Base-by-base conservation (phyloP, 2,888 invertebrate species). In the Andrena flavipes region DNA sequence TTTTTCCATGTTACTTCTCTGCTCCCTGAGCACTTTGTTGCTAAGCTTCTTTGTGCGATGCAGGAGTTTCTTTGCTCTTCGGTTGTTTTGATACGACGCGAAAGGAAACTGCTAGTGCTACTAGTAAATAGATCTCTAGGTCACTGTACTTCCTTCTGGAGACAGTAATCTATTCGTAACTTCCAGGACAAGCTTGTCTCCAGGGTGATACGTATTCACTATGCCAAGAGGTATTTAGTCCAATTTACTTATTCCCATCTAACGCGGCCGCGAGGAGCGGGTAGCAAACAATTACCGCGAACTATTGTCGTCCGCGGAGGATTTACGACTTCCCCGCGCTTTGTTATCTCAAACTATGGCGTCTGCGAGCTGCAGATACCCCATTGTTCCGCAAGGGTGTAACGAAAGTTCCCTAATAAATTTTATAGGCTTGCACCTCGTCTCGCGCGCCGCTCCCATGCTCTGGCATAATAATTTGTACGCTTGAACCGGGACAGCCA, bases 381-480 rank as follows among this genome's bases (percentile, higher is more conserved):
- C 73, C 56, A 62, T 80, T 80, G 80, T 79, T 80, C n/a, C 67
- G 0, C 6, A 10, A 35, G 54, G 54, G 73, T 73, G 49, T 51
- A 62, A 80, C 80, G 73, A 79, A 79, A 68, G 62, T 73, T 63
- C 63, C 23, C 54, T n/a, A 20, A 67, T 79, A 80, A 80, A 80
- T 80, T 79, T 73, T 49, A 67, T 35, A 73, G 67, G 56, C 67
- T 79, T 16, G 62, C 54, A 26, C 48, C 54, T 29, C 67, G 65
- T 33, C 59, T 42, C 16, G 10, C 69, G 2, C 54, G n/a, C 35
- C 20, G 10, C 62, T 42, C 33, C 33, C 30, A 49, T 35, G 2
- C 16, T 33, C 48, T 16, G 20, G 23, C 59, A 10, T 42, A 70
- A 59, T 42, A 60, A 60, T 60, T 35, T 6, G 6, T 16, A n/a